Conservation (phyloP, 2,113 vertebrate species). For the Nesoenas mayeri region DNA sequence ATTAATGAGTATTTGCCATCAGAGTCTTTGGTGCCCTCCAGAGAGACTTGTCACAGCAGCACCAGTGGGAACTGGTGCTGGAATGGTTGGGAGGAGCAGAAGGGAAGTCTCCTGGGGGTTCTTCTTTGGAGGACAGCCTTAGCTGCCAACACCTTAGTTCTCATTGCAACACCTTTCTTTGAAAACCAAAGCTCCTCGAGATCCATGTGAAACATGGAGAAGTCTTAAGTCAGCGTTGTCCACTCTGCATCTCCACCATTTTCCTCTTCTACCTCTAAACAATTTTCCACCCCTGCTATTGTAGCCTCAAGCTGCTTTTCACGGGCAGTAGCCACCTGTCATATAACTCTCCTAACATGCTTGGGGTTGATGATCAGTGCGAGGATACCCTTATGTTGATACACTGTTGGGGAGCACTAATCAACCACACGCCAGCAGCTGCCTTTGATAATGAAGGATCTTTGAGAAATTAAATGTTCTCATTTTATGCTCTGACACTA, state of each 20-base stretch:
- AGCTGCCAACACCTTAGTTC: not conserved
- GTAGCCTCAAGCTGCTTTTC: not conserved
- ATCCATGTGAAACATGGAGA: rapidly evolving
- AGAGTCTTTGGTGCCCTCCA: not conserved
- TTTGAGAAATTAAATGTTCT: not conserved
- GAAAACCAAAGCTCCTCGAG: not conserved
- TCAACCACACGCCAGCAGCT: not conserved
- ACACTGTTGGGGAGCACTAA: not conserved
- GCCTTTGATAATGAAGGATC: constrained; percentile 21
- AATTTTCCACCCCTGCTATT: not conserved
- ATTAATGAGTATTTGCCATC: constrained; percentile 56
- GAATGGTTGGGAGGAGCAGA: not conserved
- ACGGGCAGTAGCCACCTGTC: not conserved
- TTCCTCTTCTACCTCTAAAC: not conserved
- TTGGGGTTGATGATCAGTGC: not conserved
- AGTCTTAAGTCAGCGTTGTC: not conserved
- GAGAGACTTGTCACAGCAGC: not conserved
- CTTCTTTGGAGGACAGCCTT: not conserved
- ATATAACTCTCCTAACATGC: rapidly evolving
- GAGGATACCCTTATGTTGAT: not conserved
- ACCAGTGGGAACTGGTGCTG: not conserved
- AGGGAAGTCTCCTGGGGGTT: not conserved
- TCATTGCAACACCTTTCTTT: not conserved
- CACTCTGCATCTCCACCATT: not conserved
- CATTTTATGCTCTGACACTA: constrained; percentile 15